Conservation (phyloP, 2,888 invertebrate genomes). For the Scrobipalpa atriplicella region DNA sequence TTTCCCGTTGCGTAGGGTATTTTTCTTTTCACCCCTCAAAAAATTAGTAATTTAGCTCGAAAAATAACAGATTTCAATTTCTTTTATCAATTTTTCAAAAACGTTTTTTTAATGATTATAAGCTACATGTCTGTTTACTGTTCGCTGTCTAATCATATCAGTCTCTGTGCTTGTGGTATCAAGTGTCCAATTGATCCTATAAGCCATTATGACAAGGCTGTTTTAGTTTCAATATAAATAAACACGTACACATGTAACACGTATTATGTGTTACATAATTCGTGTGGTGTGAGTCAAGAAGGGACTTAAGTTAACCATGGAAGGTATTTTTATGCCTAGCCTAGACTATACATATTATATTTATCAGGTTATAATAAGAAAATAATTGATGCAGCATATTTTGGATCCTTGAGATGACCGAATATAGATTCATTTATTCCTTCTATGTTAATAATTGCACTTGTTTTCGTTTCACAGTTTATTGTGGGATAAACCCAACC, state of each 20-base stretch:
- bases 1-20: no score
- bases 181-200: constrained; percentile 15
- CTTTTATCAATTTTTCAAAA: background rate
- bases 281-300: background rate
- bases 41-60: no score
- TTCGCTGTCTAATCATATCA: constrained; percentile 25
- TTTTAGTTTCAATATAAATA: constrained; percentile 1
- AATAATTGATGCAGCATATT: no score
- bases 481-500: no score
- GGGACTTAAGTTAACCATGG: background rate
- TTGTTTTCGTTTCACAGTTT: no score
- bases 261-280: background rate
- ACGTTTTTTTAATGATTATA: background rate
- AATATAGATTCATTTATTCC: no score
- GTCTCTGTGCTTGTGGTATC: constrained; percentile 18
- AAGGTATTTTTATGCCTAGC: no score
- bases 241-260: background rate
- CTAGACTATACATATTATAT: no score
- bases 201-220: constrained; percentile 11
- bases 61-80: background rate
- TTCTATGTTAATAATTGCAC: no score
- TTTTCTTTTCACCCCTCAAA: no score
- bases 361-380: no score
- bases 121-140: constrained; percentile 24
- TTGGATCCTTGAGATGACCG: no score